Evolutionary conservation across 1,140 invertebrate species (phyloP), one percentile per base, ranked within the genome.

Genomic region (Melitaea cinxia): DNA sequence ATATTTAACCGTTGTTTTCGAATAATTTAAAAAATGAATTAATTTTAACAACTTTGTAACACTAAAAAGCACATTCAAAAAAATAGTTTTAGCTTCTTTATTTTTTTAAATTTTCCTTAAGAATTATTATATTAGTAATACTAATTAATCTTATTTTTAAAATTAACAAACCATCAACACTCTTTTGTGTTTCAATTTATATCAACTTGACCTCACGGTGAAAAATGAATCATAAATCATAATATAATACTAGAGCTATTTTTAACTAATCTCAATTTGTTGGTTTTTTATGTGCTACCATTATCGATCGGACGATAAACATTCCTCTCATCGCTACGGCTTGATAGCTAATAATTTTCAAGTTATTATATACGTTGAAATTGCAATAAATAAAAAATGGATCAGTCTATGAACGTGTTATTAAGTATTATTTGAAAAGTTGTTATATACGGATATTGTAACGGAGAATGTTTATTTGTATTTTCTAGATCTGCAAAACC

Each of bases 291-390:
- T 50, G 59, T 19, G 54, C 61, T 61, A 61, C 62, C 24, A 68
- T 68, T 72, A 72, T 58, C 58, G 58, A 65, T 68, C 26, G 33
- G 47, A 37, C 53, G 65, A 68, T 68, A 68, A 56, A 68, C 52
- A 65, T 64, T 68, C 65, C 57, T 68, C 55, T 19, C 55, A 35
- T 52, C 53, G 53, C 21, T 52, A 39, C 17, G 47, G 35, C 54
- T 47, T 42, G 30, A 65, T 72, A 59, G 57, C 53, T 64, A 61
- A 59, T 63, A 65, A 69, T 72, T 68, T 72, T 65, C 62, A 68
- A 47, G 54, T 65, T 59, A 66, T 70, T 66, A 53, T 53, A 53
- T 53, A 26, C 24, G 50, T 53, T 30, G 26, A 53, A 53, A 53
- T 53, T 53, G 50, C 26, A 30, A 53, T 30, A 15, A 28, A 53